These are phyloP conservation scores for Limanda limanda DNA, from an alignment of 2,113 vertebrate species.

Conservation along the genomic window DNA sequence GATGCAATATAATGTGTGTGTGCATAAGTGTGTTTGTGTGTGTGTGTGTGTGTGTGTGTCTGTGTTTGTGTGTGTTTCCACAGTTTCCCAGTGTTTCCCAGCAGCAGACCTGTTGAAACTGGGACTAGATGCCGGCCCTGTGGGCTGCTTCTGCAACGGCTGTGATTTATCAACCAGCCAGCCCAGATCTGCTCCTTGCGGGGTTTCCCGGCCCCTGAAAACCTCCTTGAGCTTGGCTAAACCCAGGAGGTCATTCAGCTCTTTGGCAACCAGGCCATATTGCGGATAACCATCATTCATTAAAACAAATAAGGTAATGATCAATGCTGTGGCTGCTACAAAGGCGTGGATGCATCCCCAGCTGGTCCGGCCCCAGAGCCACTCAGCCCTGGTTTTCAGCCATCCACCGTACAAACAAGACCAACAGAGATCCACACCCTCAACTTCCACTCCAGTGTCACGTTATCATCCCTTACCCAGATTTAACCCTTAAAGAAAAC, in stretches of 20 bases:
- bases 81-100: conserved; percentile 52
- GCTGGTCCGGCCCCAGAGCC: conserved; percentile 20
- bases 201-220: conserved; percentile 35
- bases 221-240: conserved; percentile 43
- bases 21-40: background rate
- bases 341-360: conserved; percentile 42
- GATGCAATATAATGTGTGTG: conserved; percentile 1
- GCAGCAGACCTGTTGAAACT: conserved; percentile 26
- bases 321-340: conserved; percentile 49
- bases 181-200: conserved; percentile 25
- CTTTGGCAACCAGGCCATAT: conserved; percentile 57
- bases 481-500: conserved; percentile 9
- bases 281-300: conserved; percentile 73
- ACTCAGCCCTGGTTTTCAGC: background rate
- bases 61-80: background rate
- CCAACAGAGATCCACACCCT: conserved; percentile 1
- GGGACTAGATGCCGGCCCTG: conserved; percentile 31
- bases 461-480: background rate
- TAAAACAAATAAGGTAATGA: conserved; percentile 71
- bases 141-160: conserved; percentile 37
- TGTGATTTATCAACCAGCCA: conserved; percentile 65
- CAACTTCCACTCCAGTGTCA: background rate
- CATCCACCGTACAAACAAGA: conserved; percentile 11
- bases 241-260: conserved; percentile 58
- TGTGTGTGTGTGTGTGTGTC: background rate